Conservation (phyloP, 2,113 vertebrate species). For the Thamnophis sirtalis region DNA sequence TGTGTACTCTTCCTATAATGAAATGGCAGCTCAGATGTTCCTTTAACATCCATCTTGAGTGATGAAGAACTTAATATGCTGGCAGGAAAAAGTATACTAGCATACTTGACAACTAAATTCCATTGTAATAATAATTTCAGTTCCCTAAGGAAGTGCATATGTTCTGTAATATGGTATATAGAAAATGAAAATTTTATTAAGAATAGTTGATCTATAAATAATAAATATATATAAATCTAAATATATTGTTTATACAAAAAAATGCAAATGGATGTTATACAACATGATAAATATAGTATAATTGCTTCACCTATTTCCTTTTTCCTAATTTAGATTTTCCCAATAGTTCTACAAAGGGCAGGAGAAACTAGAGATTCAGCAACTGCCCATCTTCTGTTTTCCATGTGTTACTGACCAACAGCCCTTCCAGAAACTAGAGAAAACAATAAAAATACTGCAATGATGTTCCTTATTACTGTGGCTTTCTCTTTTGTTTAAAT, state of each 20-base stretch:
- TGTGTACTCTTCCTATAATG: not conserved
- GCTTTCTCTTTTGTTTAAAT: slow-evolving; percentile 67
- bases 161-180: not conserved
- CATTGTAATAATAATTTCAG: not conserved
- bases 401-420: slow-evolving; percentile 30
- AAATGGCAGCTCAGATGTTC: not conserved
- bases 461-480: slow-evolving; percentile 29
- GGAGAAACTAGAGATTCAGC: not conserved
- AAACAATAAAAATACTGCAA: slow-evolving; percentile 24
- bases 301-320: not conserved
- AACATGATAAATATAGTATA: not conserved
- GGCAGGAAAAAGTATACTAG: not conserved
- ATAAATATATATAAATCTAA: not conserved
- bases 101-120: not conserved
- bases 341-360: not conserved
- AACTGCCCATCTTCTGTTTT: not conserved
- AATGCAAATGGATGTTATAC: not conserved
- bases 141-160: not conserved
- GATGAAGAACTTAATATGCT: not conserved
- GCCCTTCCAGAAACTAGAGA: slow-evolving; percentile 15
- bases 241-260: not conserved
- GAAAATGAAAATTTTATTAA: not conserved
- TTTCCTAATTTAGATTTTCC: not conserved
- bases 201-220: not conserved
- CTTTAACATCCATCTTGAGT: not conserved